Percentiles rank a stretch among this genome's conserved stretches.
Evolutionary conservation across 2,113 vertebrate genomes (phyloP).

Genomic region (Ictidomys tridecemlineatus): DNA sequence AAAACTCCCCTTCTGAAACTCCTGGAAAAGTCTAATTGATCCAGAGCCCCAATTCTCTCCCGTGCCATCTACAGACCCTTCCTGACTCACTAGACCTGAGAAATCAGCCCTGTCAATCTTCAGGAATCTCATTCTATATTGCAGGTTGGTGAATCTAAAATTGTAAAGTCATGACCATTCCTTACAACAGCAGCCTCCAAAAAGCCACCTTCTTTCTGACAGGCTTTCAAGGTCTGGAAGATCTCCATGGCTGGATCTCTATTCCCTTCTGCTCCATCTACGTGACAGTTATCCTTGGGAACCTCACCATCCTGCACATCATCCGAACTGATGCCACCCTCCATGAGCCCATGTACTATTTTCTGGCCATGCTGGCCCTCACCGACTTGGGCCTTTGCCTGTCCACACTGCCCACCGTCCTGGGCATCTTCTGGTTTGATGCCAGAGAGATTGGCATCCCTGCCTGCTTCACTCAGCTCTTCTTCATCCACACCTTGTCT

Average conservation of each 20-base stretch:
- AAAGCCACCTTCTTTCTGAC: conserved; percentile 79
- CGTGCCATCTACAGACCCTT: background rate
- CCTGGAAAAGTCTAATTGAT: background rate
- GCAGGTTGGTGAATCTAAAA: background rate
- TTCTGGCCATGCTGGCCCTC: conserved; percentile 78
- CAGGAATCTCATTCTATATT: background rate
- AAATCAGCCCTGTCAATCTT: background rate
- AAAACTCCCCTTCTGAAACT: background rate
- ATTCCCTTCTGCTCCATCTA: conserved; percentile 80
- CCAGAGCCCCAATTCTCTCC: background rate
- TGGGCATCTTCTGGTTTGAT: conserved; percentile 80
- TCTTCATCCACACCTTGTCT: conserved; percentile 79
- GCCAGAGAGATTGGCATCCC: conserved; percentile 70
- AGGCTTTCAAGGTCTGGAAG: conserved; percentile 73
- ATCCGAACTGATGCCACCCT: conserved; percentile 70
- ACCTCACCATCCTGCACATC: conserved; percentile 75
- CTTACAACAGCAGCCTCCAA: conserved; percentile 68
- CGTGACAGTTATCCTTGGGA: conserved; percentile 72
- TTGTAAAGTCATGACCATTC: conserved; percentile 54
- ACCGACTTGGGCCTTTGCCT: conserved; percentile 79
- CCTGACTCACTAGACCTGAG: background rate
- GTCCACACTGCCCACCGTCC: conserved; percentile 74
- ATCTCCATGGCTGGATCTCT: conserved; percentile 78
- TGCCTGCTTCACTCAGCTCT: conserved; percentile 61
- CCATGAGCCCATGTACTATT: conserved; percentile 82